Percentiles rank a stretch among this genome's conserved stretches.
phyloP scores from a whole-genome alignment of 2,888 invertebrate species.

The Pantelozetes paolii region DNA sequence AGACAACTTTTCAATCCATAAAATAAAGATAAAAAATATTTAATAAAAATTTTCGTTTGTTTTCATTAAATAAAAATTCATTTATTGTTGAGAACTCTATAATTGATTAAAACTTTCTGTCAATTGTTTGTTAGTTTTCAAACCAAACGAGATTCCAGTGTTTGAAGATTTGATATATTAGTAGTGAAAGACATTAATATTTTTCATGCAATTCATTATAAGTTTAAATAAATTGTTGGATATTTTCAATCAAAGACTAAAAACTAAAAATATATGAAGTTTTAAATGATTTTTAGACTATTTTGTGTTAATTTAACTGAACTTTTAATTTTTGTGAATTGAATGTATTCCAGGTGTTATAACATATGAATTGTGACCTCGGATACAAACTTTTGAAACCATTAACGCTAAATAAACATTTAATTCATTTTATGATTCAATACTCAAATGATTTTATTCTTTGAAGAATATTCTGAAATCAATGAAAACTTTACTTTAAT shows the following conservation, averaged over 20 bases:
- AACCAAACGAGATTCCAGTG: no score
- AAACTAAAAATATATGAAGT: no score
- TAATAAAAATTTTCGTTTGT: no score
- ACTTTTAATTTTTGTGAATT: slow-evolving; percentile 25
- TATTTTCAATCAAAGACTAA: no score
- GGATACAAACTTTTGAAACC: background rate
- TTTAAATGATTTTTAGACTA: background rate
- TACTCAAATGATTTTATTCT: no score
- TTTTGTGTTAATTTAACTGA: background rate
- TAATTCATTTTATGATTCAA: background rate
- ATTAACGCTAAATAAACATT: background rate
- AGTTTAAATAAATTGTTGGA: no score
- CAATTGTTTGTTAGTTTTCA: background rate
- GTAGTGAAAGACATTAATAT: no score
- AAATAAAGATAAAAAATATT: background rate
- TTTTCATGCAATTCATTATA: no score
- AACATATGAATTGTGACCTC: slow-evolving; percentile 27
- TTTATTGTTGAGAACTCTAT: background rate
- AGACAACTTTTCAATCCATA: background rate
- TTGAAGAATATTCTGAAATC: no score
- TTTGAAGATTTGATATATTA: no score
- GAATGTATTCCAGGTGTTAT: slow-evolving; percentile 28
- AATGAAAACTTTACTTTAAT: no score
- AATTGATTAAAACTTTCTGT: background rate
- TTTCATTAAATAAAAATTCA: background rate